Base-by-base conservation (phyloP, 2,797 vertebrate genomes). In the Diplodus sargus region DNA sequence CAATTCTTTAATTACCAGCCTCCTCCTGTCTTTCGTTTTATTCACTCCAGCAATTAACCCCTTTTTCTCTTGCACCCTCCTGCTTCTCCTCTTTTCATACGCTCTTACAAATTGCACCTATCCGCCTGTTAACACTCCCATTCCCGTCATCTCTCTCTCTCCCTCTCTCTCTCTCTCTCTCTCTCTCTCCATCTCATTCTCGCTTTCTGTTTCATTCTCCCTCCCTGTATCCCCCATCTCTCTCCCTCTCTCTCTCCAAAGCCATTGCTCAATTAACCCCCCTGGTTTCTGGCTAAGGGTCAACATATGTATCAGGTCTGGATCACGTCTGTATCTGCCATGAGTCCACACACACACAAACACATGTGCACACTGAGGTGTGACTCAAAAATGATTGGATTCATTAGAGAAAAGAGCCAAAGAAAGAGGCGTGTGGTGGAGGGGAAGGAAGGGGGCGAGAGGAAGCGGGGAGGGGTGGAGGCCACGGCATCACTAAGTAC, bases 181-280 rank as follows among this genome's bases (percentile, higher is more conserved):
- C 25, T 25, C 25, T n/a, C n/a, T n/a, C n/a, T n/a, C n/a, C n/a
- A 28, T 28, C 25, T 28, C 2, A 28, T 64, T 61, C 73, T 69
- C 48, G 53, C 60, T 74, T 76, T 85, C 53, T 12, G 20, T 52
- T n/a, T 78, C 70, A 53, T 78, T 66, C 72, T 76, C 56, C 34
- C 59, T 76, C 52, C 56, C 22, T 43, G 69, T 77, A 67, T 66
- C 66, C 68, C 77, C 64, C 58, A 51, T 2, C 34, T 10, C 34
- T 39, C 34, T 39, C 9, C 7, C 34, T 39, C 53, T 76, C 77
- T 82, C 78, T 63, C 1, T 2, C 53, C 80, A 73, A 80, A 79
- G 15, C 81, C 76, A 87, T 92, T 90, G 87, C 88, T 91, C 91
- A 93, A 92, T 94, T 94, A 93, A 92, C 90, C 90, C 77, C 71